phyloP scores from a whole-genome alignment of 2,113 vertebrate species.

The Delphinus delphis region DNA sequence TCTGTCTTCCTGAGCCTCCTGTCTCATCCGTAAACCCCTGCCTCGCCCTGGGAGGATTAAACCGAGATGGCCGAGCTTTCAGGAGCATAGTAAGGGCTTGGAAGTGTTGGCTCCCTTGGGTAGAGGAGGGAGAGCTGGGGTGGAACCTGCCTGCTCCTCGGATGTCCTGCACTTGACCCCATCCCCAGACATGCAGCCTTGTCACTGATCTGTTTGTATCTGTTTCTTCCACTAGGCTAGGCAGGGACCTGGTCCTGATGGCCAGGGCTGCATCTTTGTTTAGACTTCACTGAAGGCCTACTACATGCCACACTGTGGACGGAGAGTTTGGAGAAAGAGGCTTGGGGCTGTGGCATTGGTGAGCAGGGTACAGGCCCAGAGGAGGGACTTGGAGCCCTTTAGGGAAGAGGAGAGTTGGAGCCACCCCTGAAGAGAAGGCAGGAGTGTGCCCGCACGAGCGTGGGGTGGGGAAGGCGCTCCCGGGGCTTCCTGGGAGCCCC shows the following conservation, averaged over 20 bases:
- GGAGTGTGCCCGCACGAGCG: accelerated
- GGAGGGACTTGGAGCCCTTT: background rate
- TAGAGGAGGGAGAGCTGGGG: background rate
- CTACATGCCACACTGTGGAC: accelerated
- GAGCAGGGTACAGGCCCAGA: background rate
- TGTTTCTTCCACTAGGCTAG: background rate
- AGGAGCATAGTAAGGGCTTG: accelerated
- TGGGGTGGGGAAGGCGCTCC: background rate
- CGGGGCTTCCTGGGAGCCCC: too few relatives aligned
- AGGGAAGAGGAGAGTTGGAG: background rate
- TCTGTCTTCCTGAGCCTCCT: background rate
- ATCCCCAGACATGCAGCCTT: background rate
- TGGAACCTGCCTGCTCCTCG: background rate
- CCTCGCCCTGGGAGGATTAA: background rate
- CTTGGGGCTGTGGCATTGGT: background rate
- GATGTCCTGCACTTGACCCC: background rate
- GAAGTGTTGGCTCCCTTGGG: background rate
- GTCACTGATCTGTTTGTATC: background rate
- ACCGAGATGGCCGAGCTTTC: background rate
- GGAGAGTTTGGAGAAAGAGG: background rate
- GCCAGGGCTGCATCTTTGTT: background rate
- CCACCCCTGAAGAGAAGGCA: background rate
- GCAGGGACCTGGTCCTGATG: background rate
- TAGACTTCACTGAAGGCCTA: background rate
- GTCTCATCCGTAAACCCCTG: background rate